Evolutionary conservation across 2,113 vertebrate genomes (phyloP), one percentile per base, ranked within the genome.

Genomic region (Sebastes fasciatus): DNA sequence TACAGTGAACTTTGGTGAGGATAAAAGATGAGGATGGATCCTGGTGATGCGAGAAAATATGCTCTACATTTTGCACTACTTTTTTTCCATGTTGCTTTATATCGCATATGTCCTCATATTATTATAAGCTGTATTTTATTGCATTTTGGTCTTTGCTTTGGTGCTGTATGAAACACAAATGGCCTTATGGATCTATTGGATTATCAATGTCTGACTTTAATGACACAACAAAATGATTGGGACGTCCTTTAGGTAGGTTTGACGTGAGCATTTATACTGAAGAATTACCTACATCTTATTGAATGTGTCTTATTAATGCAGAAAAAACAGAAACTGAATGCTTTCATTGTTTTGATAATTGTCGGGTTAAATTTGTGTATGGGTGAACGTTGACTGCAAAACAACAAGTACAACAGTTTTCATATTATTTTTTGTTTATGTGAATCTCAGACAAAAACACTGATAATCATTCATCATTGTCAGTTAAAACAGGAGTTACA

Each of bases 361-460:
- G 69, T 11, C 2, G 1, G 26, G 6, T n/a, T 5, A 34, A 11
- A 23, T 48, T 1, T 71, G 8, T 77, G 6, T 34, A 17, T 8
- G 2, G 21, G 13, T 21, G 12, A 23, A 72, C 12, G 3, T 13
- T 21, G 1, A 48, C 11, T 13, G 5, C 8, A 6, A 42, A 13
- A 68, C 43, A 16, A 51, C 40, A 55, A 23, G 9, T 8, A 42
- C 9, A 74, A 52, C 2, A 5, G 17, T 6, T 9, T 7, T 14
- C 34, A 34, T 48, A 67, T 26, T 12, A 13, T 43, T 19, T 54
- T 57, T 77, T 75, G 3, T 76, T 78, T 5, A 67, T 55, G 6
- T 68, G 16, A 77, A 73, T 77, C 46, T n/a, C 19, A 21, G 26
- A 75, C 16, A 75, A 82, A 66, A 74, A 51, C 9, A 52, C 5